Evolutionary conservation across 2,797 vertebrate species (phyloP), one percentile per base, ranked within the genome.

Genomic region (Ataeniobius toweri): DNA sequence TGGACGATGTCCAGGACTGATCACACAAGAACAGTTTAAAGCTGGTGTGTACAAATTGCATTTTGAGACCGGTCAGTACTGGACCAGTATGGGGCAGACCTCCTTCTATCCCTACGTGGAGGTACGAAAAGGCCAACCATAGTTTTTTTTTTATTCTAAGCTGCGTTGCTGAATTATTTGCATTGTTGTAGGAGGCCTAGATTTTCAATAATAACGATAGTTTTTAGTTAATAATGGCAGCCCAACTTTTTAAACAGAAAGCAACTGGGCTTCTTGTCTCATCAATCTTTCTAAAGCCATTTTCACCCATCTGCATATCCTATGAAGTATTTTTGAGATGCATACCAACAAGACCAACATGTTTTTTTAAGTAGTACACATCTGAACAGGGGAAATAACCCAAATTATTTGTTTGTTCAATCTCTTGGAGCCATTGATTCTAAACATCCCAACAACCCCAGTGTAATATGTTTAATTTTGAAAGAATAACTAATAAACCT

Each of bases 21-120:
- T 97, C 83, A 89, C 91, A 2, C 88, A 83, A 0, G 86, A 94
- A 39, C 86, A 80, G 50, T 95, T 97, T 84, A 88, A 85, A 71
- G 56, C 95, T 0, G 97, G 96, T 74, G 96, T 95, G 85, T 99
- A 99, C 89, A 98, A 96, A 87, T 91, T 99, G 85, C 93, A 3
- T 77, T 99, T 98, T 75, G 96, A 98, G 76, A 98, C 97, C 0
- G 94, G 91, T 0, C 87, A 90, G 36, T 99, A 98, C 84, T 99
- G 97, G 97, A 89, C 93, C 78, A 86, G 88, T 20, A 82, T 95
- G 50, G 96, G 97, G 4, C 86, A 96, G 63, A 74, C 83, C 56
- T 94, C 94, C 82, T 97, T 99, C 94, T 97, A 98, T 84, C 98
- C 98, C 0, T 97, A 97, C 0, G 96, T 97, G 78, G 97, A 99